Percentiles rank a stretch among this genome's conserved stretches.
Evolutionary conservation across 2,113 vertebrate genomes (phyloP).

Genomic region (Ptilonorhynchus violaceus): DNA sequence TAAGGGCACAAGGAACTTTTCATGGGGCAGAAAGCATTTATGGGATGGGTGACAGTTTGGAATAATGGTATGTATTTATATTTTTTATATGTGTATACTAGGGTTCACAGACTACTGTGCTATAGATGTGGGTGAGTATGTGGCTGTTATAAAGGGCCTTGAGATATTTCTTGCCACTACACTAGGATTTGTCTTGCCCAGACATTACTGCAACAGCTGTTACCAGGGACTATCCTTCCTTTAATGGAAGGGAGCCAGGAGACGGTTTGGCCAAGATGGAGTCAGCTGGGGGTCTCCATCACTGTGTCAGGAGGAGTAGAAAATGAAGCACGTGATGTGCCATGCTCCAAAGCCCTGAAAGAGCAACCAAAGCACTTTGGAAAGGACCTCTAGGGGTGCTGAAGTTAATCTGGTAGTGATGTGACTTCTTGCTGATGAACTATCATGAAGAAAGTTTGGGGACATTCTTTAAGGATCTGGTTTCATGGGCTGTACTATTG

Average conservation of each 20-base stretch:
- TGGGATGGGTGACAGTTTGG: neutral
- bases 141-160: neutral
- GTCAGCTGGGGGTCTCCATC: neutral
- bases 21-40: neutral
- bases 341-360: neutral
- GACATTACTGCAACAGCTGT: slow-evolving; percentile 17
- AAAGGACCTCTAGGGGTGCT: neutral
- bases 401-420: neutral
- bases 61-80: neutral
- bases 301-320: neutral
- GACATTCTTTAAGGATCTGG: neutral
- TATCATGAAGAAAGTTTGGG: neutral
- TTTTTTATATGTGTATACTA: neutral
- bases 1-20: neutral
- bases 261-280: neutral
- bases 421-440: neutral
- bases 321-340: neutral
- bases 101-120: neutral
- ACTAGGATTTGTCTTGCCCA: neutral
- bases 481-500: neutral
- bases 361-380: neutral
- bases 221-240: neutral
- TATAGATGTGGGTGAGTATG: neutral
- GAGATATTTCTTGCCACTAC: neutral
- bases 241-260: neutral